A percentile compares a stretch with the other conserved stretches of the same genome.
phyloP scores from a whole-genome alignment of 2,113 vertebrate species.

The Tichodroma muraria region DNA sequence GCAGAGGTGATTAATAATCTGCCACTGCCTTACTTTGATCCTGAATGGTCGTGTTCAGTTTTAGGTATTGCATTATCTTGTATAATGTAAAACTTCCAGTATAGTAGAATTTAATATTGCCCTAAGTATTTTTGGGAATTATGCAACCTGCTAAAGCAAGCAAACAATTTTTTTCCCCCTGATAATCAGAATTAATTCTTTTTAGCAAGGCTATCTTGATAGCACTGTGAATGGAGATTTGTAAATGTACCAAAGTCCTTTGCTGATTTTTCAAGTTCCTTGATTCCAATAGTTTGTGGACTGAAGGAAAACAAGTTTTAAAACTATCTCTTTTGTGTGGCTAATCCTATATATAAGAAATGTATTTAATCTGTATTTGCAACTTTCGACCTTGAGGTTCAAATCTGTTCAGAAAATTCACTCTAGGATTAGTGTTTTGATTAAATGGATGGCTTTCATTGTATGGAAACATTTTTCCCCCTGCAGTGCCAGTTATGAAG shows the following conservation, averaged over 20 bases:
- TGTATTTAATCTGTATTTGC: neutral
- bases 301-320: neutral
- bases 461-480: neutral
- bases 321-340: neutral
- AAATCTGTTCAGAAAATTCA: neutral
- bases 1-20: neutral
- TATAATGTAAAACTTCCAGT: neutral
- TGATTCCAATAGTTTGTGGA: neutral
- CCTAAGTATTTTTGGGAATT: slow-evolving; percentile 29
- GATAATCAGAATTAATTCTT: neutral
- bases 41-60: neutral
- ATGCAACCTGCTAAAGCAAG: slow-evolving; percentile 45
- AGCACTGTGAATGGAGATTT: neutral
- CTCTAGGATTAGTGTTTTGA: neutral
- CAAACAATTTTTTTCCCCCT: neutral
- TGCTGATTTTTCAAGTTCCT: neutral
- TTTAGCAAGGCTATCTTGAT: neutral
- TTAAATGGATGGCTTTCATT: neutral
- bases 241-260: neutral
- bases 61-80: neutral
- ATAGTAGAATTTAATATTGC: neutral
- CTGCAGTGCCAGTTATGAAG: neutral
- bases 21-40: neutral
- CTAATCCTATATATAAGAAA: neutral
- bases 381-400: neutral